Percentiles rank a stretch among this genome's conserved stretches.
Conservation (phyloP, 2,797 vertebrate genomes). For the Micromesistius poutassou region DNA sequence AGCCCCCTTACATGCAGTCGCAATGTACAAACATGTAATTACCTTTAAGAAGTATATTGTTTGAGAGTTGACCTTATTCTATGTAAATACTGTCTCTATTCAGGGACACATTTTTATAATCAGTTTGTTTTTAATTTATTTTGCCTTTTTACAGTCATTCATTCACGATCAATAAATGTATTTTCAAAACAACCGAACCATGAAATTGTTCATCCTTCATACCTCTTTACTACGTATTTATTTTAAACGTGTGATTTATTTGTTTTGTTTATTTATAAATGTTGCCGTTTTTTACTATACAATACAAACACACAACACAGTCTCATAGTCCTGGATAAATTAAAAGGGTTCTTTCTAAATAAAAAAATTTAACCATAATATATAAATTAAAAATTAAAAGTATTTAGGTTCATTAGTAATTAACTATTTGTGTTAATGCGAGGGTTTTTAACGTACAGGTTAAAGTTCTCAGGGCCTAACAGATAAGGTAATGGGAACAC, state of each 20-base stretch:
- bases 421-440: not conserved
- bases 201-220: not conserved
- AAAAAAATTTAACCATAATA: not conserved
- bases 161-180: slow-evolving; percentile 68
- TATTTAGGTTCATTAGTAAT: not conserved
- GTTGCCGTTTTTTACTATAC: not conserved
- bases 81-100: slow-evolving; percentile 53
- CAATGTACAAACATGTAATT: slow-evolving; percentile 53
- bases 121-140: slow-evolving; percentile 65
- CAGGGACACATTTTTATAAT: slow-evolving; percentile 44
- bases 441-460: not conserved
- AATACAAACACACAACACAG: not conserved
- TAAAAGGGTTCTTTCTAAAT: not conserved
- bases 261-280: not conserved
- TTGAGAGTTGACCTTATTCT: slow-evolving; percentile 23
- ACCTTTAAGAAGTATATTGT: slow-evolving; percentile 37
- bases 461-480: not conserved
- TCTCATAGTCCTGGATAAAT: not conserved
- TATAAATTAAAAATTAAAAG: not conserved
- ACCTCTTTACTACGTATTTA: not conserved
- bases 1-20: slow-evolving; percentile 15
- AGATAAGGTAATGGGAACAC: not conserved
- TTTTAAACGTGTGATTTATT: not conserved
- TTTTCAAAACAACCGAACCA: slow-evolving; percentile 37
- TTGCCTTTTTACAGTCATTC: slow-evolving; percentile 44